Base-by-base conservation (phyloP, 2,888 invertebrate species). In the Chloroclystis v-ata region DNA sequence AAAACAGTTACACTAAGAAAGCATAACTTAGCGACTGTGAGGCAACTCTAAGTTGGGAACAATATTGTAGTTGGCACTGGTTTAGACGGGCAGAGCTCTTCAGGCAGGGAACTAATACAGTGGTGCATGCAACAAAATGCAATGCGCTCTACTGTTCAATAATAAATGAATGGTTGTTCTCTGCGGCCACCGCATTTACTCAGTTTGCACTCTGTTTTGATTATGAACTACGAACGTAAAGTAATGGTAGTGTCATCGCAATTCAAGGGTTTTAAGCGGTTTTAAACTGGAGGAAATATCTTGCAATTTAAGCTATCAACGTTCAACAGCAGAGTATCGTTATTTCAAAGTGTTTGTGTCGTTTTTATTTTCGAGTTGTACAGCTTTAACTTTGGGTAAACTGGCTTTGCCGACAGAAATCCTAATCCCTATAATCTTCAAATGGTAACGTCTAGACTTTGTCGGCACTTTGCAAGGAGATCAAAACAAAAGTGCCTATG, bases 141-240 rank as follows among this genome's bases (percentile, higher is more conserved):
- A 63, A 61, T 69, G 69, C 72, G 67, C 70, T 65, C 63, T 65
- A 53, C 65, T 67, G 72, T 71, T 77, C 73, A 78, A 81, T 81
- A 81, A 72, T 78, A 75, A 74, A 80, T 70, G 69, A 72, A 73
- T 65, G 67, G 65, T 67, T 67, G 66, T 65, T 69, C 63, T 60
- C 57, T 61, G 52, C 51, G 49, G 7, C n/a, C 20, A 20, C 20
- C 20, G 20, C 20, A 20, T 47, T 25, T 16, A 16, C 38, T 46
- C 45, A 26, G 29, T 20, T n/a, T 20, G 5, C 20, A 20, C 3
- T 20, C 72, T 69, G 61, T 65, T 62, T 59, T 72, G 71, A 74
- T 75, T 74, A 70, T 72, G 59, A 43, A 42, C 47, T 44, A 49
- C 57, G 53, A 66, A 46, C 37, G 12, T 38, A 42, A 30, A 35